A percentile compares a stretch with the other conserved stretches of the same genome.
These are phyloP conservation scores for Zaprionus inermis DNA, from an alignment of 1,140 invertebrate species.

Conservation along the genomic window DNA sequence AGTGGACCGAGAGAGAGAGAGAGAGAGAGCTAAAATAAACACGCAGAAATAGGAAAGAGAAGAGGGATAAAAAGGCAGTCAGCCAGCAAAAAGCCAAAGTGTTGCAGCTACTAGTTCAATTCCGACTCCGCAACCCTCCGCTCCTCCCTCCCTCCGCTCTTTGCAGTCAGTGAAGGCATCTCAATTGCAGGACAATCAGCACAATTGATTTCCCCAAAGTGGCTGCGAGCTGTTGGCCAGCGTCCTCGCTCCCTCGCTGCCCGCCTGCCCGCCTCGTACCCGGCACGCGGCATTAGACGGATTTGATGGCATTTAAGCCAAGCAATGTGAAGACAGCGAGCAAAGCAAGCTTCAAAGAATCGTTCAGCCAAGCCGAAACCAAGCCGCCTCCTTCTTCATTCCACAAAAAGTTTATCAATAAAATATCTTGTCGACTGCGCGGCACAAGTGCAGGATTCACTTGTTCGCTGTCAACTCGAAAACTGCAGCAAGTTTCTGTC, in stretches of 20 bases:
- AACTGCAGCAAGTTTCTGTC: slow-evolving; percentile 56
- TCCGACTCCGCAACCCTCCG: neutral
- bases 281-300: slow-evolving; percentile 75
- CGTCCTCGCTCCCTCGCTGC: slow-evolving; percentile 40
- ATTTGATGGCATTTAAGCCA: slow-evolving; percentile 83
- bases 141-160: neutral
- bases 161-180: slow-evolving; percentile 44
- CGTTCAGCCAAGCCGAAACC: slow-evolving; percentile 27
- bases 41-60: slow-evolving; percentile 23
- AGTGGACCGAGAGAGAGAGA: neutral
- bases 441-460: slow-evolving; percentile 35
- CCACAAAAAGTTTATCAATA: slow-evolving; percentile 80
- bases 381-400: slow-evolving; percentile 18
- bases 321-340: slow-evolving; percentile 79
- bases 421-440: slow-evolving; percentile 71
- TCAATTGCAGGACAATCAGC: slow-evolving; percentile 82
- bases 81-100: slow-evolving; percentile 31
- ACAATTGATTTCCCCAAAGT: slow-evolving; percentile 83
- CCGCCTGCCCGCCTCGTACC: neutral
- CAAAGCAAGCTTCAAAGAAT: slow-evolving; percentile 53
- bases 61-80: slow-evolving; percentile 45
- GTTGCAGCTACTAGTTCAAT: slow-evolving; percentile 51
- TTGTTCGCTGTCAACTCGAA: slow-evolving; percentile 13
- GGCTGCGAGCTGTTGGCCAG: slow-evolving; percentile 46
- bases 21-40: slow-evolving; percentile 62